Conservation (phyloP, 2,888 invertebrate genomes). For the Megastigmus dorsalis region DNA sequence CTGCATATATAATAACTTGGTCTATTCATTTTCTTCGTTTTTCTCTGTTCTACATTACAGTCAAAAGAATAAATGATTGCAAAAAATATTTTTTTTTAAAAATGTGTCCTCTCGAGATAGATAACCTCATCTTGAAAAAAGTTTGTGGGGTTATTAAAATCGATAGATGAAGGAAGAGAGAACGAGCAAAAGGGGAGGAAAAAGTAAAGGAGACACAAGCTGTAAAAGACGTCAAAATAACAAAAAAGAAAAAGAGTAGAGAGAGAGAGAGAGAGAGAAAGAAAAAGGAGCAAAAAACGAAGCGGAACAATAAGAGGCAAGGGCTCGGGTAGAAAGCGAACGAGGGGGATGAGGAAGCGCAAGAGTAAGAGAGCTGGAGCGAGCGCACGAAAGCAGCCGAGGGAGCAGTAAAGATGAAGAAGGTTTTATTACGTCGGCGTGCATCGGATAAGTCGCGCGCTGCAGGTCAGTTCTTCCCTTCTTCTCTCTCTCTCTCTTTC, state of each 20-base stretch:
- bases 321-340: neutral
- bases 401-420: neutral
- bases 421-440: conserved; percentile 25
- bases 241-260: neutral
- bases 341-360: neutral
- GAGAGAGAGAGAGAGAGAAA: neutral
- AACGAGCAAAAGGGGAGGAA: neutral
- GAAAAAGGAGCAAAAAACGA: conserved; percentile 51
- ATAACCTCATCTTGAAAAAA: neutral
- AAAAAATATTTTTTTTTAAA: too few species aligned
- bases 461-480: conserved; percentile 8
- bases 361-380: too few species aligned
- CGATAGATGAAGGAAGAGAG: neutral
- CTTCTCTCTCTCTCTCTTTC: neutral
- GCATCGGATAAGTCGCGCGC: conserved; percentile 2
- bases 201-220: neutral
- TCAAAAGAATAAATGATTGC: too few species aligned
- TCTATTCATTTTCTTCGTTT: too few species aligned
- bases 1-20: too few species aligned
- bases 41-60: too few species aligned
- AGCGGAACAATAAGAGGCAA: conserved; percentile 53
- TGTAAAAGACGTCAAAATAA: conserved; percentile 10
- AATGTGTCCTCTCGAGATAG: too few species aligned
- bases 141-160: conserved; percentile 12
- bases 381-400: too few species aligned